These are phyloP conservation scores for Drosophila micromelanica DNA, from an alignment of 1,140 invertebrate species.

Conservation along the genomic window DNA sequence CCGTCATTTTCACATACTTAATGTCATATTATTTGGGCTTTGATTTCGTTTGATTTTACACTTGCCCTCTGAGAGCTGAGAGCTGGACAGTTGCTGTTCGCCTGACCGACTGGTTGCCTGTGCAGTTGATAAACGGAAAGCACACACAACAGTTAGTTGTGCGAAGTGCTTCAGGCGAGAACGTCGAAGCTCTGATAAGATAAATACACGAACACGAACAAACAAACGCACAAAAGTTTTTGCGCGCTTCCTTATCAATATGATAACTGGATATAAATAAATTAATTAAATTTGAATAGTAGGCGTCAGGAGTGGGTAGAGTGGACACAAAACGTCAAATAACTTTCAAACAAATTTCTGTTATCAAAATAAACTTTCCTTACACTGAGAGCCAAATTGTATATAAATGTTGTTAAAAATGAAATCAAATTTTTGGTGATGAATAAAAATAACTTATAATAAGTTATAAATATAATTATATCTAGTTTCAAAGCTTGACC, in stretches of 20 bases:
- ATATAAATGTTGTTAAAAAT: too few species aligned
- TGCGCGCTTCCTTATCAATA: constrained; percentile 55
- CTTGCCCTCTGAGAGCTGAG: constrained; percentile 29
- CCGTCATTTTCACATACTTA: constrained; percentile 42
- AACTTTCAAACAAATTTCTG: background rate
- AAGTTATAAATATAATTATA: too few species aligned
- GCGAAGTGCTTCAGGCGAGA: constrained; percentile 42
- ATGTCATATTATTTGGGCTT: constrained; percentile 9
- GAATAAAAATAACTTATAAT: too few species aligned
- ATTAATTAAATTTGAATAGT: constrained; percentile 81
- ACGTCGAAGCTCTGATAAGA: constrained; percentile 51
- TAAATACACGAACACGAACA: constrained; percentile 33
- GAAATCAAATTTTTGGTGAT: too few species aligned
- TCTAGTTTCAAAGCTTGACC: too few species aligned
- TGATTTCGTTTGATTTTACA: constrained; percentile 5
- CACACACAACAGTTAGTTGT: constrained; percentile 36
- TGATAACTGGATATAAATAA: constrained; percentile 81
- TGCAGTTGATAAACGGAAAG: constrained; percentile 45
- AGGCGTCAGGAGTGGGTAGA: constrained; percentile 20
- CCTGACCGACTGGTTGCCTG: constrained; percentile 44
- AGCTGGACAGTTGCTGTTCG: constrained; percentile 42
- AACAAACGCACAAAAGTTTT: constrained; percentile 29
- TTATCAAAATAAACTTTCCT: constrained; percentile 4
- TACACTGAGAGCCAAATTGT: constrained; percentile 3
- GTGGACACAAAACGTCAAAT: constrained; percentile 29